phyloP scores from a whole-genome alignment of 2,113 vertebrate species.

The Condylura cristata region DNA sequence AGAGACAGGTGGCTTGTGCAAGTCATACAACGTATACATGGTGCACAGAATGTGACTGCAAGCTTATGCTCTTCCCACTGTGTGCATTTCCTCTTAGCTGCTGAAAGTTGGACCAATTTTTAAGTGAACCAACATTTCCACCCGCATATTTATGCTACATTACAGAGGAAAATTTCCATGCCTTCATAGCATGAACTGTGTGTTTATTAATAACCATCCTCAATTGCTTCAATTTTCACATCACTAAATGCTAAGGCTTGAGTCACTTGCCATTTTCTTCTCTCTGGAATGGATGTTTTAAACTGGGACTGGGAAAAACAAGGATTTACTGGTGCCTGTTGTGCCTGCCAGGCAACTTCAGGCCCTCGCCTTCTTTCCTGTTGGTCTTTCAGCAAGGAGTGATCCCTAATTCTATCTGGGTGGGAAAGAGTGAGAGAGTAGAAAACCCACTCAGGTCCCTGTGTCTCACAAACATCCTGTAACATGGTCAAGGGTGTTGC shows the following conservation, averaged over 20 bases:
- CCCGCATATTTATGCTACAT: background rate
- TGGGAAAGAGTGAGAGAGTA: background rate
- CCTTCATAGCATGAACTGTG: conserved; percentile 45
- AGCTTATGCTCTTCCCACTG: background rate
- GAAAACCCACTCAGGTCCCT: background rate
- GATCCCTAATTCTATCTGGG: background rate
- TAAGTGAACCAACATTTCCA: conserved; percentile 56
- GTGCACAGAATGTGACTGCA: background rate
- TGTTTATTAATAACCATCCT: conserved; percentile 57
- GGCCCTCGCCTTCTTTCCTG: conserved; percentile 60
- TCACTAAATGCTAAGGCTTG: conserved; percentile 63
- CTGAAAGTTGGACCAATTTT: conserved; percentile 5
- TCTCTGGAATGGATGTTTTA: conserved; percentile 14
- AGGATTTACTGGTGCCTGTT: background rate
- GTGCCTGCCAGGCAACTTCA: conserved; percentile 24
- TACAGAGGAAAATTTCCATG: conserved; percentile 48
- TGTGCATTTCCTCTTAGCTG: background rate
- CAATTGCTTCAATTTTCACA: conserved; percentile 68
- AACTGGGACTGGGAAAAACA: conserved; percentile 18
- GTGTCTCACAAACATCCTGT: fast-evolving
- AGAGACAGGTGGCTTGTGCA: background rate
- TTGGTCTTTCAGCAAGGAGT: conserved; percentile 46
- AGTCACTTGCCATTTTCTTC: conserved; percentile 46
- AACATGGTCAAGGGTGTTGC: conserved; percentile 22
- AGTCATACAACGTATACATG: fast-evolving